Evolutionary conservation across 2,888 invertebrate genomes (phyloP).

Genomic region (Philereme vetulata): DNA sequence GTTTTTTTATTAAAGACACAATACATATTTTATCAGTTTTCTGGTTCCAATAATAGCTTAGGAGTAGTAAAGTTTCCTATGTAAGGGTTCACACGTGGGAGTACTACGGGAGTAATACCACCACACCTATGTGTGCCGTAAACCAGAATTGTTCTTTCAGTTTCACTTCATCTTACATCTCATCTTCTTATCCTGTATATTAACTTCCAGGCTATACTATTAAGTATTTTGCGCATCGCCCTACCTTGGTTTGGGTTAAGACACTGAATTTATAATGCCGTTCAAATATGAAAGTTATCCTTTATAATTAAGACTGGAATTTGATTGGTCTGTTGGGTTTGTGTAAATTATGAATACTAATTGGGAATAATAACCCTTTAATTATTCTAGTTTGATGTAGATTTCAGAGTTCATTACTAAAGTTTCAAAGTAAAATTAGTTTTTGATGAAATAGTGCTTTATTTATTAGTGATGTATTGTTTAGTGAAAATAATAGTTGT

Average conservation of each 20-base stretch:
- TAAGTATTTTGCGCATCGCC: conserved; percentile 17
- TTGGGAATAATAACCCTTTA: not conserved
- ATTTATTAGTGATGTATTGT: not conserved
- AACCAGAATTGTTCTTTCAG: too few relatives aligned
- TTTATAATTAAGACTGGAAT: conserved; percentile 5
- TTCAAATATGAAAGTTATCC: conserved; percentile 1
- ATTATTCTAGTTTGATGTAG: not conserved
- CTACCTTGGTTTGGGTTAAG: not conserved
- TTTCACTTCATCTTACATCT: not conserved
- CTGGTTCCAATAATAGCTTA: too few relatives aligned
- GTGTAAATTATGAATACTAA: not conserved
- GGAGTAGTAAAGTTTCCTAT: too few relatives aligned
- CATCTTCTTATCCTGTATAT: conserved; percentile 3
- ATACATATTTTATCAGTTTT: too few relatives aligned
- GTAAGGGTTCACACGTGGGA: too few relatives aligned
- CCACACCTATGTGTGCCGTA: too few relatives aligned
- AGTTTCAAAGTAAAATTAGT: not conserved
- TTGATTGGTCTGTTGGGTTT: conserved; percentile 1
- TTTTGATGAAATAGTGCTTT: not conserved
- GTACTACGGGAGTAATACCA: too few relatives aligned
- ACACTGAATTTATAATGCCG: conserved; percentile 8
- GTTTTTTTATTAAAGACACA: too few relatives aligned
- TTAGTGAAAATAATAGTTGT: too few relatives aligned
- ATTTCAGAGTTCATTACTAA: not conserved
- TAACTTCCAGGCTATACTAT: conserved; percentile 3